Conservation (phyloP, 1,140 invertebrate genomes). For the Asbolus verrucosus region DNA sequence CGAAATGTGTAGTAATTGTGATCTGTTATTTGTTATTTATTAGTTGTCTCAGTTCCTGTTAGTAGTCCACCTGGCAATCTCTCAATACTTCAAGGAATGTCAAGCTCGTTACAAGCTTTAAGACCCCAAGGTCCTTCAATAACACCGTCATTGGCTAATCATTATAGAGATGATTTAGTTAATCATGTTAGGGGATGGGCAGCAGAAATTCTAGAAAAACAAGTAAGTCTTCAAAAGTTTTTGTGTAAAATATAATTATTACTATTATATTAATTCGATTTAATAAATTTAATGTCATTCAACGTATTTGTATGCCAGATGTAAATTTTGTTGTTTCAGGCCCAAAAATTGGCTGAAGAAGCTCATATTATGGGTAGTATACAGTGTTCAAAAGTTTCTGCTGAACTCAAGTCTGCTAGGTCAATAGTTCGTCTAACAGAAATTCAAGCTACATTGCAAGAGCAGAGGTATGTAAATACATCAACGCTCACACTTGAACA, state of each 20-base stretch:
- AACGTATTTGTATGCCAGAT: too few species aligned
- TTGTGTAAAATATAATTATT: too few species aligned
- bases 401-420: constrained; percentile 93
- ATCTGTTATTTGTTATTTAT: constrained; percentile 31
- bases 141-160: constrained; percentile 90
- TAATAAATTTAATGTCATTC: too few species aligned
- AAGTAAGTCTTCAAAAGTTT: constrained; percentile 73
- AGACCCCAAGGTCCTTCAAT: constrained; percentile 68
- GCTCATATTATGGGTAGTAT: constrained; percentile 86
- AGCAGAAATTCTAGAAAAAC: constrained; percentile 91
- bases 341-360: constrained; percentile 87
- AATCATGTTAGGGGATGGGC: constrained; percentile 93
- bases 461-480: constrained; percentile 84
- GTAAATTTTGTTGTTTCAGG: constrained; percentile 69
- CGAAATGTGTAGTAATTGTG: not conserved
- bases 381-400: constrained; percentile 92
- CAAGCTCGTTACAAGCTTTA: constrained; percentile 64
- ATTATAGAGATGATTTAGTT: constrained; percentile 91
- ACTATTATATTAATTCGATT: not conserved
- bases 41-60: constrained; percentile 54
- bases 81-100: constrained; percentile 58
- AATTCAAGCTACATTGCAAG: constrained; percentile 96
- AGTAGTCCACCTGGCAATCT: constrained; percentile 57
- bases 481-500: too few species aligned
- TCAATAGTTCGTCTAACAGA: constrained; percentile 94